These are phyloP conservation scores for Formicarius rufipectus DNA, from an alignment of 2,113 vertebrate species.

Conservation along the genomic window DNA sequence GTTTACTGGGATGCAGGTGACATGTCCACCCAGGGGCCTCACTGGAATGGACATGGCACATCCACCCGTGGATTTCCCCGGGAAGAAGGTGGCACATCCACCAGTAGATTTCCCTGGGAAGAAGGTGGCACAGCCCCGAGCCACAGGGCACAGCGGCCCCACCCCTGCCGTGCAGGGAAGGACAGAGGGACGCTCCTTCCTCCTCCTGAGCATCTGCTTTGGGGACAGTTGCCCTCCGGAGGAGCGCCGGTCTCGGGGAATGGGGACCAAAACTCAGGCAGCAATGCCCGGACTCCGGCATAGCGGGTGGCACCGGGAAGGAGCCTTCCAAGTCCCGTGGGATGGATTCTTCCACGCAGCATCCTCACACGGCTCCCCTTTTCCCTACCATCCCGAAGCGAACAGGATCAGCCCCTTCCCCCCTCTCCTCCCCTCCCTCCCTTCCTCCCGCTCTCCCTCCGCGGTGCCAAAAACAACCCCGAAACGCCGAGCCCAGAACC, in stretches of 20 bases:
- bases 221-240: neutral
- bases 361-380: rapidly evolving
- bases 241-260: neutral
- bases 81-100: rapidly evolving
- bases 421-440: neutral
- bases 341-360: rapidly evolving
- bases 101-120: neutral
- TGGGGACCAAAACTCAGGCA: neutral
- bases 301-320: neutral
- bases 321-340: no score
- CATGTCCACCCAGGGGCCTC: no score
- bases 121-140: neutral
- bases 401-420: neutral
- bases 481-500: neutral
- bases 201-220: rapidly evolving
- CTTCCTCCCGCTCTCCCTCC: neutral
- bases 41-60: neutral
- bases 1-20: neutral
- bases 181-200: rapidly evolving
- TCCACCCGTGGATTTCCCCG: rapidly evolving
- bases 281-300: neutral
- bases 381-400: rapidly evolving
- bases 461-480: neutral
- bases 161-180: rapidly evolving
- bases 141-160: rapidly evolving